phyloP scores from a whole-genome alignment of 1,140 invertebrate genomes.

The Rhizoglyphus robini region DNA sequence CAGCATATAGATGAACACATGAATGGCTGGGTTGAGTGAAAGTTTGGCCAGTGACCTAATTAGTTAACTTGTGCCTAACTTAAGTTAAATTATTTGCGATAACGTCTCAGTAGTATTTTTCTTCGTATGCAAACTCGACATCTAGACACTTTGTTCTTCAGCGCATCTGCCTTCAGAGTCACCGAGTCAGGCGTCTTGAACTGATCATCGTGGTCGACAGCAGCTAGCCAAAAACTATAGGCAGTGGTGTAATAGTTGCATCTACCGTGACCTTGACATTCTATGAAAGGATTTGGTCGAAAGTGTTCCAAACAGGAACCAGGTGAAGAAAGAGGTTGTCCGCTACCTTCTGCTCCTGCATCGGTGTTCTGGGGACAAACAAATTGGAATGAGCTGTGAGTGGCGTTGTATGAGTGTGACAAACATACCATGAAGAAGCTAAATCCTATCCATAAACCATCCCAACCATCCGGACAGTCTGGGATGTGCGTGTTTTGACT shows the following conservation, averaged over 20 bases:
- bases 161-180: slow-evolving; percentile 78
- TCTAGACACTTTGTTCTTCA: slow-evolving; percentile 67
- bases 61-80: no score
- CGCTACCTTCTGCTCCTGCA: slow-evolving; percentile 70
- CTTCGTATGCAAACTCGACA: slow-evolving; percentile 77
- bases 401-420: no score
- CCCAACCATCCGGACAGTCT: slow-evolving; percentile 71
- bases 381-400: no score
- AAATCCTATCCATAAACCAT: slow-evolving; percentile 71
- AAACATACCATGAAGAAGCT: slow-evolving; percentile 75
- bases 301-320: slow-evolving; percentile 86
- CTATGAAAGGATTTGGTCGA: slow-evolving; percentile 73
- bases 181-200: slow-evolving; percentile 68
- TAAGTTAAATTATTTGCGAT: no score
- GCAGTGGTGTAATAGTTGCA: slow-evolving; percentile 96
- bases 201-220: slow-evolving; percentile 60
- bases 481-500: slow-evolving; percentile 71
- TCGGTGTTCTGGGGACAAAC: slow-evolving; percentile 89
- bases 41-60: no score
- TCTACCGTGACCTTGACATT: slow-evolving; percentile 81
- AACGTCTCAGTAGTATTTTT: not conserved
- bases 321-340: slow-evolving; percentile 77
- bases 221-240: slow-evolving; percentile 95
- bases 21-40: no score
- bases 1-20: no score